Evolutionary conservation across 1,140 invertebrate genomes (phyloP), one percentile per base, ranked within the genome.

Genomic region (Cherax quadricarinatus): DNA sequence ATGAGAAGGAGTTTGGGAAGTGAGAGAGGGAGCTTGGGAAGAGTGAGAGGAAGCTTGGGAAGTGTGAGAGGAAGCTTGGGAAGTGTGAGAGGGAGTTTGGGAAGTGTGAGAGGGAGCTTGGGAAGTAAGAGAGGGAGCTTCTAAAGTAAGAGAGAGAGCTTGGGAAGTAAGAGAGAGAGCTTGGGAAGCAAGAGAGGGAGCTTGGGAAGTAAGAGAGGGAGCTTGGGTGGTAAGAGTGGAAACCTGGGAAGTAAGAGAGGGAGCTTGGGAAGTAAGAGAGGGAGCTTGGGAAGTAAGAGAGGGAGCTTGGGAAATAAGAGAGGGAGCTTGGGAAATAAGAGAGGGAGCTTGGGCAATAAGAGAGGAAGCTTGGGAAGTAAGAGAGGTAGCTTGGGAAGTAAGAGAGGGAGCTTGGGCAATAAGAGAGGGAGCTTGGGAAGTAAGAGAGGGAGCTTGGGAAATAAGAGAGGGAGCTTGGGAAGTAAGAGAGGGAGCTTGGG

Each of bases 371-470:
- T 78, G 70, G 41, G 73, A 84, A 30, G 48, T 14, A 3, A 6
- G 70, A n/a, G 86, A 41, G n/a, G 48, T 75, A 41, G 83, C 73
- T 41, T n/a, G 66, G 51, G 88, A 21, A 73, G 88, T 14, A 18
- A 84, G 88, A 30, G 88, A 49, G 21, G 75, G 49, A 24, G 30
- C 30, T 21, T 49, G 79, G 66, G 30, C 0, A 41, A 2, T 41
- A 2, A 41, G 30, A 41, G 30, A n/a, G 30, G 30, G 30, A 41
- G 30, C 30, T 41, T 41, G 30, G 30, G 30, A 41, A 41, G 30
- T 41, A n/a, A n/a, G 30, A 41, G 30, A 41, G 30, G 30, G 30
- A 41, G 30, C 2, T 41, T 41, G 30, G 30, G 30, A 41, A 41
- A 2, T 41, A 2, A 41, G 30, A 41, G 30, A 41, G 30, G 30